phyloP scores from a whole-genome alignment of 2,888 invertebrate species.

The Phorcus lineatus region DNA sequence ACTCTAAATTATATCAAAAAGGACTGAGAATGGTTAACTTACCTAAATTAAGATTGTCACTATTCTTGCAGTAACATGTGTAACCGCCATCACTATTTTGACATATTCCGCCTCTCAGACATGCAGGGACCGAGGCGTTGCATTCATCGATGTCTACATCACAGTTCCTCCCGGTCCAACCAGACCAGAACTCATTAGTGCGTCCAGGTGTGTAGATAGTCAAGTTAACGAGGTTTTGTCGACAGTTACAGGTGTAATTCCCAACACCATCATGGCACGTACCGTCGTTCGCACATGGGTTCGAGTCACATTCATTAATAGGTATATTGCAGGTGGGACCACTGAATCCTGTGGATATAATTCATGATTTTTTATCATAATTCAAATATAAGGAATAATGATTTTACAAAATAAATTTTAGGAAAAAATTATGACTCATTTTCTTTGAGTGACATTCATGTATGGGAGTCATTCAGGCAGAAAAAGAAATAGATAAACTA shows the following conservation, averaged over 20 bases:
- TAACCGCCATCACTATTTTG: slow-evolving; percentile 44
- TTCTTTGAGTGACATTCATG: too few relatives aligned
- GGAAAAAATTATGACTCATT: too few relatives aligned
- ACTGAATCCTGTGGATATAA: slow-evolving; percentile 52
- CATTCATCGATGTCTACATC: slow-evolving; percentile 51
- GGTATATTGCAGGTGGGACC: slow-evolving; percentile 64
- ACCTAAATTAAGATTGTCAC: too few relatives aligned
- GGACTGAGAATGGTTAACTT: too few relatives aligned
- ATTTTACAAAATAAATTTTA: too few relatives aligned
- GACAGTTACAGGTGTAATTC: slow-evolving; percentile 32
- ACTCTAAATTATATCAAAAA: too few relatives aligned
- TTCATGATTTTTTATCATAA: slow-evolving; percentile 22
- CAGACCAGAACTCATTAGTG: slow-evolving; percentile 34
- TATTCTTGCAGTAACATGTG: slow-evolving; percentile 49
- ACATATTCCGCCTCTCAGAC: slow-evolving; percentile 58
- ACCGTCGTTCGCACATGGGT: slow-evolving; percentile 52
- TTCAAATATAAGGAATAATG: too few relatives aligned
- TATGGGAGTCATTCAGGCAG: too few relatives aligned
- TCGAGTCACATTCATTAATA: slow-evolving; percentile 53
- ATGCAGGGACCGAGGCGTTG: slow-evolving; percentile 30
- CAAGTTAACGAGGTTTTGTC: slow-evolving; percentile 21
- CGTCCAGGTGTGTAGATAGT: slow-evolving; percentile 16
- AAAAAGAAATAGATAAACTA: too few relatives aligned
- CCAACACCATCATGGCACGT: slow-evolving; percentile 32
- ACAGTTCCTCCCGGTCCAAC: slow-evolving; percentile 60